phyloP scores from a whole-genome alignment of 1,140 invertebrate genomes.

The Coptotermes formosanus region DNA sequence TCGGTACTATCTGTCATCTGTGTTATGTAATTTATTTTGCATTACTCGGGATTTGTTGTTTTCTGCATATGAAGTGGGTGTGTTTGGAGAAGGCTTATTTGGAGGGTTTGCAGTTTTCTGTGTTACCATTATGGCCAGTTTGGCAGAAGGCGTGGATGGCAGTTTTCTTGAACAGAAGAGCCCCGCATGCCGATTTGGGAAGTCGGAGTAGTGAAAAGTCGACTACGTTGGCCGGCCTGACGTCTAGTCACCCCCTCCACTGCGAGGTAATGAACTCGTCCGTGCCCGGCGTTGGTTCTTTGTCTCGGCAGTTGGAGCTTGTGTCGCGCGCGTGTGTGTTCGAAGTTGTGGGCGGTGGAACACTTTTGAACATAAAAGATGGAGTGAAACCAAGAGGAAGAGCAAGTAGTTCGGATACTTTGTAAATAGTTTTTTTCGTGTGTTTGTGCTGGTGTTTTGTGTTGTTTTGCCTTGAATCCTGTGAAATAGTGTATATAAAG shows the following conservation, averaged over 20 bases:
- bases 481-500: slow-evolving; percentile 10
- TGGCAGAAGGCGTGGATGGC: too few relatives aligned
- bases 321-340: slow-evolving; percentile 6
- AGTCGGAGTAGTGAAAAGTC: not conserved
- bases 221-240: not conserved
- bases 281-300: not conserved
- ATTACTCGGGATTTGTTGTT: too few relatives aligned
- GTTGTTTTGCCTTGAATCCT: not conserved
- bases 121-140: too few relatives aligned
- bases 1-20: too few relatives aligned
- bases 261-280: not conserved
- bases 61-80: too few relatives aligned
- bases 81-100: too few relatives aligned
- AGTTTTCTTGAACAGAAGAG: too few relatives aligned
- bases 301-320: slow-evolving; percentile 16
- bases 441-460: slow-evolving; percentile 11
- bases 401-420: not conserved
- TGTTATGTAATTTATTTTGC: too few relatives aligned
- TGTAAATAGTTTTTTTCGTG: slow-evolving; percentile 19
- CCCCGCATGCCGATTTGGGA: not conserved
- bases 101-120: too few relatives aligned
- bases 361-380: not conserved
- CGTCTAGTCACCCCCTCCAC: not conserved
- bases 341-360: not conserved
- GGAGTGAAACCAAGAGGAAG: slow-evolving; percentile 8